Evolutionary conservation across 1,140 invertebrate genomes (phyloP), one percentile per base, ranked within the genome.

Genomic region (Tenebrio molitor): DNA sequence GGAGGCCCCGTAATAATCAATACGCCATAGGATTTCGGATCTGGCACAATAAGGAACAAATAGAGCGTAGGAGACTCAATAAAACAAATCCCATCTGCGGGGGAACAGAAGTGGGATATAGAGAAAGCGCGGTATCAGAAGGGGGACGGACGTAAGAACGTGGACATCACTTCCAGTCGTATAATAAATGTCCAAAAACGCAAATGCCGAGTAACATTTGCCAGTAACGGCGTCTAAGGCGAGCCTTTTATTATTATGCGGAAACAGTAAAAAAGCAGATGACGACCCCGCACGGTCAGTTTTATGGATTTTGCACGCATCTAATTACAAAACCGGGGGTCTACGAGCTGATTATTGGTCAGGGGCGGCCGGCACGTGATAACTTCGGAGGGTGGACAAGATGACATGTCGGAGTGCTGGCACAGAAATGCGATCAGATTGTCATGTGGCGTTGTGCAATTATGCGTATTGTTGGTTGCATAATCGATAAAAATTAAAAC

Each of bases 141-240:
- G 39, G 44, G 33, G 39, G 42, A 36, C 33, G 36, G 70, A 58
- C 53, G 42, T 67, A 71, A 44, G 23, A 29, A 46, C 68, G 62
- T 50, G 50, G 50, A 39, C 63, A 69, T 21, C 53, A 64, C 62
- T 50, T 75, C 42, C 58, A 50, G 65, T 69, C 58, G 39, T 41
- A 74, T 62, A 80, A 82, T 82, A 82, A 82, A 82, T 81, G 81
- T 82, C 79, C 75, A 72, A 80, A 78, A 79, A 81, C 79, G 81
- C 81, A 81, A 80, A 79, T 80, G 74, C 75, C 76, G 73, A 81
- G 79, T 79, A 81, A 81, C 81, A 81, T 82, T 82, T 82, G 81
- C 79, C 69, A 41, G 77, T 79, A 82, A 82, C 81, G 69, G 81
- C 78, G 76, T 74, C 74, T 72, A 53, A 70, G 74, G 73, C 74